Conservation (phyloP, 2,888 invertebrate species). For the Thera britannica region DNA sequence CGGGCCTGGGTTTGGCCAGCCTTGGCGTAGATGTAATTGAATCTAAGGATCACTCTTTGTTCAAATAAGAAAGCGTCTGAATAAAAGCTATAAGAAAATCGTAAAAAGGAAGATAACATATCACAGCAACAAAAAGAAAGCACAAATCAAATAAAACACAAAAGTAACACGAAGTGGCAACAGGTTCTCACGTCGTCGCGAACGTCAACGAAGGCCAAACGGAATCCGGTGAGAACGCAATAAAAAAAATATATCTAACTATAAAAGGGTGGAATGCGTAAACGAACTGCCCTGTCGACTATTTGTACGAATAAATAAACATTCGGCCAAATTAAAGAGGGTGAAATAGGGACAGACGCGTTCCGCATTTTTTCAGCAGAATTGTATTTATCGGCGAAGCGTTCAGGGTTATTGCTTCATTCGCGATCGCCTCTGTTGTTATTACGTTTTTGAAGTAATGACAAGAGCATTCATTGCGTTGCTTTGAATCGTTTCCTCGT, state of each 20-base stretch:
- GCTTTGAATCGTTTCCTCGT: not conserved
- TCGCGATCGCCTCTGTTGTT: constrained; percentile 37
- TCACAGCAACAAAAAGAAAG: constrained; percentile 33
- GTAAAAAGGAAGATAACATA: constrained; percentile 28
- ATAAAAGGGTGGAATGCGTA: constrained; percentile 65
- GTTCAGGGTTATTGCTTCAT: constrained; percentile 53
- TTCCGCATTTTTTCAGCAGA: constrained; percentile 51
- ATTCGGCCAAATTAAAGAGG: constrained; percentile 74
- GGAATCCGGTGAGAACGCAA: constrained; percentile 44
- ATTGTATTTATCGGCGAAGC: constrained; percentile 53
- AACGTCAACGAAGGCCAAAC: constrained; percentile 37
- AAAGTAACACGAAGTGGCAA: constrained; percentile 42
- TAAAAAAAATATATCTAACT: constrained; percentile 49
- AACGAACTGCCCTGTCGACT: constrained; percentile 66
- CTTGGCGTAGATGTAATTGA: not conserved
- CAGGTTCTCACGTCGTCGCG: constrained; percentile 45
- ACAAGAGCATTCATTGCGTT: constrained; percentile 21
- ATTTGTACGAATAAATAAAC: constrained; percentile 74
- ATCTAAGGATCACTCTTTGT: constrained; percentile 6
- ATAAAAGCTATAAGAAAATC: constrained; percentile 21
- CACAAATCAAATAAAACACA: constrained; percentile 42
- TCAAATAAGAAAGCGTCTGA: constrained; percentile 7
- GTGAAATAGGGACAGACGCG: constrained; percentile 52
- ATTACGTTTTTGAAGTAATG: constrained; percentile 39
- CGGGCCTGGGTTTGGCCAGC: no score